Base-by-base conservation (phyloP, 2,888 invertebrate genomes). In the Brenthis ino region DNA sequence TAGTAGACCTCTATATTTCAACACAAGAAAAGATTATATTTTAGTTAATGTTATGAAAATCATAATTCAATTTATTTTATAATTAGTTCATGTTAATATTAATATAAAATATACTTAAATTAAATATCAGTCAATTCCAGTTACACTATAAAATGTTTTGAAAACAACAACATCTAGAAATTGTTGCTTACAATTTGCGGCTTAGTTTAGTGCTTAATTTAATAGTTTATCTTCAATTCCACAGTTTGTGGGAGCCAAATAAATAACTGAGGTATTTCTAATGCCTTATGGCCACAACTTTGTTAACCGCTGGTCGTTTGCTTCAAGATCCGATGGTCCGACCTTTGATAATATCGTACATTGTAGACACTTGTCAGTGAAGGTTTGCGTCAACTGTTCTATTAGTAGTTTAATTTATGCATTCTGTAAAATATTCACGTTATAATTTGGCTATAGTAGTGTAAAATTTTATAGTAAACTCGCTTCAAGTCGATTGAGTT, bases 181-280 rank as follows among this genome's bases (percentile, higher is more conserved):
- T 82, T 80, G 83, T 85, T 84, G 80, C 80, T 77, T 78, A 83
- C 81, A 84, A 82, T 87, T 88, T 81, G 84, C 75, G 84, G 85
- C 80, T 79, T 77, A 82, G 84, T 83, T 85, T 80, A 79, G 81
- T 80, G 76, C 82, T 85, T 85, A 87, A 86, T 87, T 87, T 82
- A 80, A 85, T 85, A 86, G 87, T 87, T 87, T 84, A 83, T 83
- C 81, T 83, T 77, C 77, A 82, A 84, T 79, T 81, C 81, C 75
- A 72, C 76, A 80, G 80, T 84, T 87, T 83, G 84, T 78, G 80
- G 80, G 70, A 80, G 78, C 77, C 75, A 75, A 79, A 80, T 79
- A 79, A 84, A 85, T 80, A 79, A 78, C 77, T 78, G 76, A 74
- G 79, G 76, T 76, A 75, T 77, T 75, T 76, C 72, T 78, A 79